These are phyloP conservation scores for Athalia circularis DNA, from an alignment of 2,888 invertebrate genomes.

Conservation along the genomic window DNA sequence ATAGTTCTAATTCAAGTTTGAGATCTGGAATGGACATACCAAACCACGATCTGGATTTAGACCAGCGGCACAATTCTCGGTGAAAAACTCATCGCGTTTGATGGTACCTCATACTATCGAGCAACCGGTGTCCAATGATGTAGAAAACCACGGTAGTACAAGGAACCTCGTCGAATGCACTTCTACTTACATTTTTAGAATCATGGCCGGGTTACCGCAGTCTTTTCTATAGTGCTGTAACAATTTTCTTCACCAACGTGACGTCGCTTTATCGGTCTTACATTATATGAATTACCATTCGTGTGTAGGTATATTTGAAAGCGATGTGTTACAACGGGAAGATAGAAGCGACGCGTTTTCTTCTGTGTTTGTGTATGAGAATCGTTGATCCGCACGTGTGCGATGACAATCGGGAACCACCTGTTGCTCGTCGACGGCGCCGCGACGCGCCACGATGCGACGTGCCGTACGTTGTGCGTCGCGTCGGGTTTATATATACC, in stretches of 20 bases:
- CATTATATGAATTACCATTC: too few species aligned
- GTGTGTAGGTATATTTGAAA: too few species aligned
- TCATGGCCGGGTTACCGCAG: conserved; percentile 3
- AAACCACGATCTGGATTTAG: too few species aligned
- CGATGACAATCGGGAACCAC: conserved; percentile 45
- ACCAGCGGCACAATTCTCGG: too few species aligned
- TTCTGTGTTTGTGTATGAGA: not conserved
- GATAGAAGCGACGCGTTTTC: not conserved
- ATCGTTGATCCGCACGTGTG: conserved; percentile 46
- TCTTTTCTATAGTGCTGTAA: not conserved
- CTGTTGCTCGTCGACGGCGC: conserved; percentile 34
- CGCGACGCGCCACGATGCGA: conserved; percentile 2
- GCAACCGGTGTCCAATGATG: conserved; percentile 32
- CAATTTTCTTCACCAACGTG: too few species aligned
- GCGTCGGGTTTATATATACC: too few species aligned
- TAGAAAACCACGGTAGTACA: not conserved
- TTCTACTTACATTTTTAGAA: conserved; percentile 19
- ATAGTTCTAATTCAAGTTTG: too few species aligned
- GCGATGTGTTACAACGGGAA: too few species aligned
- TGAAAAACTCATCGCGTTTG: too few species aligned
- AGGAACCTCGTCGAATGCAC: conserved; percentile 25
- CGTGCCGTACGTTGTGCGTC: not conserved
- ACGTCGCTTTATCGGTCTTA: too few species aligned
- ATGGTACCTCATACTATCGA: not conserved
- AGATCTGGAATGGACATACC: too few species aligned